Percentiles rank a stretch among this genome's conserved stretches.
These are phyloP conservation scores for Drosophila borborema DNA, from an alignment of 2,888 invertebrate species.

Conservation along the genomic window DNA sequence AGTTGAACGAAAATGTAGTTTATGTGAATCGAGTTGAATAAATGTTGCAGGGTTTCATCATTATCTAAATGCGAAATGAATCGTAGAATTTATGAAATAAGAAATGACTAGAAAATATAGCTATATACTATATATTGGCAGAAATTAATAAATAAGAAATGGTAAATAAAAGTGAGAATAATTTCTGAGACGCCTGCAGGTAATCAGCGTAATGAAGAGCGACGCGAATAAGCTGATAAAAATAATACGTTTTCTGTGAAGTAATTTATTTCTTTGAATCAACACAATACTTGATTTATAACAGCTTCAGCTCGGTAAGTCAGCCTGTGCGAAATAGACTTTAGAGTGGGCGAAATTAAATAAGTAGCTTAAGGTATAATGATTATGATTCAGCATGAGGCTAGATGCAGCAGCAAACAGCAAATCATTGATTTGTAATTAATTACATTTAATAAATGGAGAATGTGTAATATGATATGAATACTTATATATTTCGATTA, in stretches of 20 bases:
- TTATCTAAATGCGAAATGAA: neutral
- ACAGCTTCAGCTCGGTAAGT: neutral
- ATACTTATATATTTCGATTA: neutral
- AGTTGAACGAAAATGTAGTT: neutral
- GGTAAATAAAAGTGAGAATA: slow-evolving; percentile 2
- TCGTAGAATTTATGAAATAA: neutral
- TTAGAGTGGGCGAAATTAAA: slow-evolving; percentile 3
- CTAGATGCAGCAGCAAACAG: neutral
- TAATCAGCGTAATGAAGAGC: neutral
- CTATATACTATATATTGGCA: neutral
- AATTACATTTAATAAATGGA: neutral
- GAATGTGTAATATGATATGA: neutral
- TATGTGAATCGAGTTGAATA: too few relatives aligned
- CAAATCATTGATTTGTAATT: neutral
- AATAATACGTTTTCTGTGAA: slow-evolving; percentile 12
- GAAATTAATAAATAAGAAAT: neutral
- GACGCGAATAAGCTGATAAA: neutral
- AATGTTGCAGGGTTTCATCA: too few relatives aligned
- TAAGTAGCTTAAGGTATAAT: slow-evolving; percentile 6
- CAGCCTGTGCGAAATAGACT: neutral
- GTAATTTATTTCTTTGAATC: slow-evolving; percentile 4
- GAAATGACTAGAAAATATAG: neutral
- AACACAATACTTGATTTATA: slow-evolving; percentile 6
- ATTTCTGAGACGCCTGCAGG: neutral
- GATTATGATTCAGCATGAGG: neutral